Percentiles rank a stretch among this genome's conserved stretches.
These are phyloP conservation scores for Marronus borbonicus DNA, from an alignment of 2,888 invertebrate genomes.

Conservation along the genomic window DNA sequence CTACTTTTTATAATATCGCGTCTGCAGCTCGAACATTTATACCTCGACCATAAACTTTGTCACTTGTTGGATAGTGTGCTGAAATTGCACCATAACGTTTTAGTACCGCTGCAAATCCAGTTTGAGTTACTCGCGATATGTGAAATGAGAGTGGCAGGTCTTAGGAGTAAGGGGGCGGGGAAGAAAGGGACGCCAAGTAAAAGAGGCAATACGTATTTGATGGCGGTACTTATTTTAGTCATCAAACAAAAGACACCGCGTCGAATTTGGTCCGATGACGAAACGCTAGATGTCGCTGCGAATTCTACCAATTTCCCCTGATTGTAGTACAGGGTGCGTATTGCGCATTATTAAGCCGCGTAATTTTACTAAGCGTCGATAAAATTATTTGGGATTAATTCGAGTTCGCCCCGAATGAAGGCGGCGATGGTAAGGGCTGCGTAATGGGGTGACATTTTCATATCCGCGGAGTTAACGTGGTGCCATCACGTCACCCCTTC, in stretches of 20 bases:
- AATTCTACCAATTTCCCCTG: conserved; percentile 27
- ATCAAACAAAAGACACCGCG: conserved; percentile 53
- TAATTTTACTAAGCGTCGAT: conserved; percentile 56
- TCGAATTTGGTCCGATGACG: conserved; percentile 34
- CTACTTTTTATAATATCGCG: conserved; percentile 52
- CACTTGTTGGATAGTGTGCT: conserved; percentile 50
- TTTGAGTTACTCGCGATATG: conserved; percentile 42
- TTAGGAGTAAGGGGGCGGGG: not conserved
- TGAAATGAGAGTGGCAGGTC: conserved; percentile 27
- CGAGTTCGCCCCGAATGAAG: conserved; percentile 29
- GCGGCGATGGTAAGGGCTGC: conserved; percentile 35
- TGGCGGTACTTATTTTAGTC: conserved; percentile 51
- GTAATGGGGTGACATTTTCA: conserved; percentile 48
- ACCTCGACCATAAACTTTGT: conserved; percentile 52
- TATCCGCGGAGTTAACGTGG: conserved; percentile 37
- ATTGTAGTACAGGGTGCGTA: conserved; percentile 48
- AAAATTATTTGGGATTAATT: conserved; percentile 57
- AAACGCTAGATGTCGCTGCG: conserved; percentile 25
- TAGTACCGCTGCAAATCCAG: conserved; percentile 51
- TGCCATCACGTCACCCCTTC: conserved; percentile 17
- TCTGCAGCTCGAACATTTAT: conserved; percentile 51
- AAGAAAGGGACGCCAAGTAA: conserved; percentile 22
- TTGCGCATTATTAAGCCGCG: conserved; percentile 48
- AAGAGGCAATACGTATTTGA: conserved; percentile 53
- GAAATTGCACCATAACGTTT: conserved; percentile 48